Percentiles rank a stretch among this genome's conserved stretches.
Evolutionary conservation across 1,140 invertebrate species (phyloP).

Genomic region (Leptopilina clavipes): DNA sequence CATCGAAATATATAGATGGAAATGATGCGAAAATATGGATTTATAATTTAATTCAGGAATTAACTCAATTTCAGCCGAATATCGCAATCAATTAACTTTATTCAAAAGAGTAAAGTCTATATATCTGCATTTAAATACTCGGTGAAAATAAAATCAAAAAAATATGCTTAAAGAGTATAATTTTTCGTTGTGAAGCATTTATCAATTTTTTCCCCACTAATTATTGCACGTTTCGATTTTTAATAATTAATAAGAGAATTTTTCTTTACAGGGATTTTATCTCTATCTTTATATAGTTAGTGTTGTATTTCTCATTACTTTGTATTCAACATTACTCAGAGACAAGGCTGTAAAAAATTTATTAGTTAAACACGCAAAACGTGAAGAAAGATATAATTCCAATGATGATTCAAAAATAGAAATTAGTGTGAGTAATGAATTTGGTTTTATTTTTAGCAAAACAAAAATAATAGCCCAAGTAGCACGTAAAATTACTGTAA

Average conservation of each 20-base stretch:
- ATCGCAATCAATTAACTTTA: slow-evolving; percentile 22
- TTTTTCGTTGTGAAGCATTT: not conserved
- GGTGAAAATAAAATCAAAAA: slow-evolving; percentile 19
- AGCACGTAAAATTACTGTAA: too few relatives aligned
- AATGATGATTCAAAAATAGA: slow-evolving; percentile 37
- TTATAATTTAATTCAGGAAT: slow-evolving; percentile 13
- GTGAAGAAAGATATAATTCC: slow-evolving; percentile 54
- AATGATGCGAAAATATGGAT: slow-evolving; percentile 30
- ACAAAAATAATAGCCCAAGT: too few relatives aligned
- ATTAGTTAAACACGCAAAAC: slow-evolving; percentile 59
- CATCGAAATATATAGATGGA: slow-evolving; percentile 20
- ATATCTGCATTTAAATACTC: not conserved
- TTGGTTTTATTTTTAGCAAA: not conserved
- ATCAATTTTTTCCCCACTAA: not conserved
- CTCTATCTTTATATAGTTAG: slow-evolving; percentile 87
- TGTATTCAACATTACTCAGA: slow-evolving; percentile 83
- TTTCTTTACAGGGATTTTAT: slow-evolving; percentile 84
- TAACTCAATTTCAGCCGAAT: slow-evolving; percentile 13
- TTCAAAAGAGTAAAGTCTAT: not conserved
- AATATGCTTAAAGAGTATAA: not conserved
- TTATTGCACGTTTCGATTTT: not conserved
- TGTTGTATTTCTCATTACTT: slow-evolving; percentile 87
- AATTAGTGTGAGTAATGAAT: slow-evolving; percentile 9
- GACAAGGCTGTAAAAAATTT: slow-evolving; percentile 75
- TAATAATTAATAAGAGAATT: slow-evolving; percentile 37